phyloP scores from a whole-genome alignment of 2,888 invertebrate species.

The Cheilosia impressa region DNA sequence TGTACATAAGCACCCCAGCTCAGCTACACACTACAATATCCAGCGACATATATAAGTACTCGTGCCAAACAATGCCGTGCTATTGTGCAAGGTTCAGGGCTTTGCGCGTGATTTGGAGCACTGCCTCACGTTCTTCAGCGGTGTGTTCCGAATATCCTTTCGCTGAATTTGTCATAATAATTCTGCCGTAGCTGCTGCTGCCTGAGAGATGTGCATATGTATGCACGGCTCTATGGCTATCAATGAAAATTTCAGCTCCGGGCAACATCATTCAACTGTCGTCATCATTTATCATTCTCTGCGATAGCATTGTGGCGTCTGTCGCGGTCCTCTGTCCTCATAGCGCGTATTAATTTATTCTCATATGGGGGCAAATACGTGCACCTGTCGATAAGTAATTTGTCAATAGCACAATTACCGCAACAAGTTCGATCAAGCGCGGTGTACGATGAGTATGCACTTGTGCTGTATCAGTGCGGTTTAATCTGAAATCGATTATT shows the following conservation, averaged over 20 bases:
- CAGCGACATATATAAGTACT: neutral
- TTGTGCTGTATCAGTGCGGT: neutral
- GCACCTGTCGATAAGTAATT: conserved; percentile 27
- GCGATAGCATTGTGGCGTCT: neutral
- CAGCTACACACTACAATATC: neutral
- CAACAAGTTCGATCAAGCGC: conserved; percentile 14
- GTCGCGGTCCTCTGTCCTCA: neutral
- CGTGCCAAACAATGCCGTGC: conserved; percentile 3
- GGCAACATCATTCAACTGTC: conserved; percentile 42
- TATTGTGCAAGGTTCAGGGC: conserved; percentile 2
- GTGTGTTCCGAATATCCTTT: conserved; percentile 1
- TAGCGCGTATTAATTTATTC: neutral
- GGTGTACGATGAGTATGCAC: neutral
- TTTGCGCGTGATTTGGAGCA: conserved; percentile 5
- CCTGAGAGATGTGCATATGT: neutral
- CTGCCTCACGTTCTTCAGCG: neutral
- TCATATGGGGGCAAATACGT: conserved; percentile 7
- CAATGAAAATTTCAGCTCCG: conserved; percentile 1
- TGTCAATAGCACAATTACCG: conserved; percentile 37
- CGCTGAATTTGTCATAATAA: conserved; percentile 12
- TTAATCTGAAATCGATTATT: conserved; percentile 5
- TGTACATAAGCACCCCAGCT: conserved; percentile 6
- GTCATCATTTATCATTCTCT: conserved; percentile 30
- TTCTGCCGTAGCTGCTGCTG: neutral
- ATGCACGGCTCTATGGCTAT: neutral